Percentiles rank a stretch among this genome's conserved stretches.
Conservation (phyloP, 1,140 invertebrate species). For the Tetramorium simillimum region DNA sequence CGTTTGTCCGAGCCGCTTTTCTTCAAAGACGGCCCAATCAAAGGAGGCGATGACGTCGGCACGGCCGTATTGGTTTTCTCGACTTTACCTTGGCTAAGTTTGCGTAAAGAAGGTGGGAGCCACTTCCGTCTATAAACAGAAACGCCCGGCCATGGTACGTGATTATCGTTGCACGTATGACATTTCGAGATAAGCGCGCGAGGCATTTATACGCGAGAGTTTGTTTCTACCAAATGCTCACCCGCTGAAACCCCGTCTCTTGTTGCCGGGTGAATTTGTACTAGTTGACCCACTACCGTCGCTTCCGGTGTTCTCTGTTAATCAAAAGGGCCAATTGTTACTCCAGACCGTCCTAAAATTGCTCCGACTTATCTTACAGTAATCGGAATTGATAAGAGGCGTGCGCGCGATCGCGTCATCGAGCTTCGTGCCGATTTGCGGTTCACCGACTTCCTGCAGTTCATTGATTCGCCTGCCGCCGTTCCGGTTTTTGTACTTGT, state of each 20-base stretch:
- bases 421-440: neutral
- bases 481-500: neutral
- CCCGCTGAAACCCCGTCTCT: conserved; percentile 92
- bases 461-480: neutral
- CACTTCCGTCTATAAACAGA: conserved; percentile 91
- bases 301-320: conserved; percentile 86
- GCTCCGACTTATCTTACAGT: neutral
- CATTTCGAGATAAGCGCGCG: conserved; percentile 40
- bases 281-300: conserved; percentile 86
- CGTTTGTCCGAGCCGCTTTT: conserved; percentile 93
- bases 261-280: conserved; percentile 91
- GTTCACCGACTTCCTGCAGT: conserved; percentile 21
- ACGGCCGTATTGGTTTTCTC: conserved; percentile 88
- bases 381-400: conserved; percentile 52
- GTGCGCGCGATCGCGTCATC: neutral
- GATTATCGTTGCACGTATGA: conserved; percentile 66
- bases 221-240: conserved; percentile 85
- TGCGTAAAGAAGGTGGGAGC: conserved; percentile 95
- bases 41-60: conserved; percentile 81
- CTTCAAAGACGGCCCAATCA: conserved; percentile 79
- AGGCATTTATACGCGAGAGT: conserved; percentile 44
- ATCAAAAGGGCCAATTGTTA: conserved; percentile 21
- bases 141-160: conserved; percentile 55
- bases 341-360: neutral
- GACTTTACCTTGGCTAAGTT: conserved; percentile 94